Evolutionary conservation across 2,797 vertebrate genomes (phyloP), one percentile per base, ranked within the genome.

Genomic region (Pempheris klunzingeri): DNA sequence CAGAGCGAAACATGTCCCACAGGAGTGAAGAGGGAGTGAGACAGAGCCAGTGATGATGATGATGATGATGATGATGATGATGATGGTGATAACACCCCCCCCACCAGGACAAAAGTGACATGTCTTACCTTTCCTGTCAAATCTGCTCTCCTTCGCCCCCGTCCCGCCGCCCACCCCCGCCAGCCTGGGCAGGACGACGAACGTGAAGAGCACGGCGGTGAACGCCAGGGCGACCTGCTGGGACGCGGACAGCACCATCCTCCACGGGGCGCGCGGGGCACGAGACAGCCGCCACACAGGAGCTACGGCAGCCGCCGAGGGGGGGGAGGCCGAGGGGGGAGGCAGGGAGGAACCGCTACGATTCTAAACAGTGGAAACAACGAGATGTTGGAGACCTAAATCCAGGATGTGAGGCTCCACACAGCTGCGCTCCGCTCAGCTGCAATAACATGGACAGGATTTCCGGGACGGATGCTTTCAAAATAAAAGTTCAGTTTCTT

Each of bases 171-270:
- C 92, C 22, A 91, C 93, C 0, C 93, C 93, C 52, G 96, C 94
- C 83, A 97, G 83, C 84, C 94, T 92, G 44, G 97, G 97, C 74
- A 96, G 88, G 34, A 96, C 86, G n/a, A 96, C 86, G 24, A 97
- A 95, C 4, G 93, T 85, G 55, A 95, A 95, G 0, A 97, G 85
- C 74, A 96, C 95, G 55, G 94, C 80, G 41, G 94, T 96, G 78
- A 95, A 95, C 0, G 94, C 95, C 24, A 97, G 62, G 17, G 94
- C 87, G 69, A 93, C 88, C 83, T 96, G 96, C 64, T 97, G 96
- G 5, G 90, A 86, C 10, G 82, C 84, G 3, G 95, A 95, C 68
- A 96, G 9, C 22, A 83, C 93, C 96, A 97, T 97, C 57, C 5
- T 78, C 7, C n/a, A n/a, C n/a, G n/a, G n/a, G n/a, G n/a, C n/a